Evolutionary conservation across 2,797 vertebrate genomes (phyloP).

Genomic region (Falco concolor): DNA sequence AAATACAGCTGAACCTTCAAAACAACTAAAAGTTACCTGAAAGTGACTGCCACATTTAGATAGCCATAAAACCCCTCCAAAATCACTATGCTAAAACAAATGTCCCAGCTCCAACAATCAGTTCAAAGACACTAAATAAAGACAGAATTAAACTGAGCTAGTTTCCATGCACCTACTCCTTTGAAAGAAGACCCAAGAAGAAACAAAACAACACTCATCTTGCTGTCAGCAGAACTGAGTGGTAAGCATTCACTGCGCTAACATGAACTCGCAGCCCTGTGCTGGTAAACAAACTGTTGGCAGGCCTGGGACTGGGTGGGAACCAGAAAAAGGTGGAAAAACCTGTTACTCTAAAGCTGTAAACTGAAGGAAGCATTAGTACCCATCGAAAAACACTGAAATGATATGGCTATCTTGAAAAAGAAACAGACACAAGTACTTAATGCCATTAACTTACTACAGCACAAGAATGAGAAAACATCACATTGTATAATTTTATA

Average conservation of each 20-base stretch:
- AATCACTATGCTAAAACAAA: background rate
- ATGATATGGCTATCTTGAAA: background rate
- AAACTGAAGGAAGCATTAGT: background rate
- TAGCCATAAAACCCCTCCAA: background rate
- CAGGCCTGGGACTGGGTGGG: background rate
- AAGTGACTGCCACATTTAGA: background rate
- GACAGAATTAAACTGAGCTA: background rate
- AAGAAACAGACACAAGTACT: background rate
- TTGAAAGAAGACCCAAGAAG: background rate
- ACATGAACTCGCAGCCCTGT: background rate
- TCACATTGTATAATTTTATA: too few relatives aligned
- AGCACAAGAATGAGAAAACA: background rate
- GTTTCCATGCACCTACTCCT: background rate
- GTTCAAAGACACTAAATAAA: background rate
- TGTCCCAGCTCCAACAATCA: background rate
- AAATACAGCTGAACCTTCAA: background rate
- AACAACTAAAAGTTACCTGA: background rate
- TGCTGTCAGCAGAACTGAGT: background rate
- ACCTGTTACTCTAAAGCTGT: rapidly evolving
- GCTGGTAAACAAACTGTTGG: rapidly evolving
- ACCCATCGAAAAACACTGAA: background rate
- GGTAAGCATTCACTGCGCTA: background rate
- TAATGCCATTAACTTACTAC: background rate
- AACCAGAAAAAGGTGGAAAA: background rate
- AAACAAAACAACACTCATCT: background rate